Base-by-base conservation (phyloP, 2,888 invertebrate species). In the Fabriciana adippe region DNA sequence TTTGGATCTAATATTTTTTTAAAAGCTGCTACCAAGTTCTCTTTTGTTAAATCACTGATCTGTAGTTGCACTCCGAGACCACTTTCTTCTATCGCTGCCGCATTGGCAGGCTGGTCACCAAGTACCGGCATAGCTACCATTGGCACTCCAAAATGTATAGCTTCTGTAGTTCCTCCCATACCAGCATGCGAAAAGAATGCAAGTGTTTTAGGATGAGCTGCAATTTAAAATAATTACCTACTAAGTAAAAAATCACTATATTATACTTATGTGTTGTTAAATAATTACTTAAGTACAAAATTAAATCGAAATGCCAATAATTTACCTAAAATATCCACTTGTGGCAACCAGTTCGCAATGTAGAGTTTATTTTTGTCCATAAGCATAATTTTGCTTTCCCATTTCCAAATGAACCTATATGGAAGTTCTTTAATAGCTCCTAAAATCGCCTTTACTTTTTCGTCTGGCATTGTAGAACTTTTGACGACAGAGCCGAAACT, bases 401-500 rank as follows among this genome's bases (percentile, higher is more conserved):
- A 96, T 91, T 96, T 96, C 96, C 96, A 97, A 56, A 97, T 88
- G 48, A 97, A 94, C 71, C 94, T 93, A 73, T 96, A 94, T 2
- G 95, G 94, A 21, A 97, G 85, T 68, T 93, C 90, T 0, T 91
- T 82, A 64, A 97, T 93, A 1, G 94, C 95, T 4, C 89, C 92
- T 14, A 96, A 66, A 60, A 97, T 93, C 15, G 89, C 92, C 21
- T 92, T 79, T 21, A 94, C 80, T 76, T 94, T 95, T 0, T 94
- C 92, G 21, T 85, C 79, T 0, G 95, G 93, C 79, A 97, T 93
- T 2, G 94, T 93, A 0, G 95, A 93, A 13, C 94, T 92, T 77
- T 94, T 95, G 62, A 96, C 88, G 89, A 96, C 93, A 0, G 97
- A 96, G 11, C 97, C 97, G 83, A 97, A 94, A 81, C 95, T 96